Percentiles rank a stretch among this genome's conserved stretches.
Conservation (phyloP, 2,113 vertebrate genomes). For the Noctilio leporinus region DNA sequence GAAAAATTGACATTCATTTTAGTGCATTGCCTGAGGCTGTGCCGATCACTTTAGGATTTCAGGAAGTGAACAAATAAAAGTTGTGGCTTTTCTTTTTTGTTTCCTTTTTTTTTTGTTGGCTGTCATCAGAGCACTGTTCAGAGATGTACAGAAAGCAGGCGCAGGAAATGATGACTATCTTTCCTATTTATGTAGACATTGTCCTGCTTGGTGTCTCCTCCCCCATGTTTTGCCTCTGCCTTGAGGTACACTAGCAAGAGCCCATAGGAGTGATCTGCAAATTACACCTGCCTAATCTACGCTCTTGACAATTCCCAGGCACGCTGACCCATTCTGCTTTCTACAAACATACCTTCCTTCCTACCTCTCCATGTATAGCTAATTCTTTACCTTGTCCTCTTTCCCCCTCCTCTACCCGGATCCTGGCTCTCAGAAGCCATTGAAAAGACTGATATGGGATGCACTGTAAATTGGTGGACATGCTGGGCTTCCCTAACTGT, state of each 20-base stretch:
- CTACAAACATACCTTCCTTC: not conserved
- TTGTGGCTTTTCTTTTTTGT: not conserved
- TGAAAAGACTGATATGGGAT: not conserved
- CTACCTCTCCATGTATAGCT: not conserved
- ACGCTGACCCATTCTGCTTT: not conserved
- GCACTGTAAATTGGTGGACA: not conserved
- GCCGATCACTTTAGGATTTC: conserved; percentile 3
- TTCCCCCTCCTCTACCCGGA: not conserved
- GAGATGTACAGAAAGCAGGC: not conserved
- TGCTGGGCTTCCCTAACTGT: conserved; percentile 23
- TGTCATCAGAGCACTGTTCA: conserved; percentile 17
- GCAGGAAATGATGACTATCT: conserved; percentile 28
- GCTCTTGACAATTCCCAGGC: not conserved
- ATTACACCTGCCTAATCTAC: not conserved
- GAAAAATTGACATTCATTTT: conserved; percentile 3
- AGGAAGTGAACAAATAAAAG: conserved; percentile 23
- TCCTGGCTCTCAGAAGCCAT: not conserved
- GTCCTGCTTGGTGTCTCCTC: not conserved
- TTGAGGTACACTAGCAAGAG: not conserved
- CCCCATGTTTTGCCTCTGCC: not conserved
- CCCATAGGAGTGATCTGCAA: not conserved
- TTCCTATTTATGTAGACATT: not conserved
- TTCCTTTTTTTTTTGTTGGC: not conserved
- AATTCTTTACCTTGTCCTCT: not conserved
- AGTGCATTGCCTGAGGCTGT: not conserved